A percentile compares a stretch with the other conserved stretches of the same genome.
Conservation (phyloP, 2,113 vertebrate genomes). For the Elaphurus davidianus region DNA sequence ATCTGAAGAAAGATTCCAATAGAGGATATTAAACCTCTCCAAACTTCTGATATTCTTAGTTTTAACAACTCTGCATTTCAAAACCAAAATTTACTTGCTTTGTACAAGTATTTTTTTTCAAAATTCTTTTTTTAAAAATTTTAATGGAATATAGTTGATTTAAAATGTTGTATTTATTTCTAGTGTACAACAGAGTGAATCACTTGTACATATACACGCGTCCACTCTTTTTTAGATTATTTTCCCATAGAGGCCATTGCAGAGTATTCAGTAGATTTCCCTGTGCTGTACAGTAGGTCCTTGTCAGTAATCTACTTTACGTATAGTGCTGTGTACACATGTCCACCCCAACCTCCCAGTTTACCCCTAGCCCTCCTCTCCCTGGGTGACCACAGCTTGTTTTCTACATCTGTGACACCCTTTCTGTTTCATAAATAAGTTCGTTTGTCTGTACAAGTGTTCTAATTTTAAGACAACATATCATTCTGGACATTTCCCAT, state of each 20-base stretch:
- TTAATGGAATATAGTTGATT: neutral
- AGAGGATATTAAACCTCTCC: neutral
- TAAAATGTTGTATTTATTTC: neutral
- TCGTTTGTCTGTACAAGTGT: neutral
- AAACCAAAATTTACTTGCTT: neutral
- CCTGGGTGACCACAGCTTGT: neutral
- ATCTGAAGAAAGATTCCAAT: neutral
- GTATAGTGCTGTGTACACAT: neutral
- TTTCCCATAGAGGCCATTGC: neutral
- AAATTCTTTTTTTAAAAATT: neutral
- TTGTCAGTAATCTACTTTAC: neutral
- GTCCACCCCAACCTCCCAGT: neutral
- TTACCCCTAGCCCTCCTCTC: neutral
- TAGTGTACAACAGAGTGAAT: neutral
- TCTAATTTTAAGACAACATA: neutral
- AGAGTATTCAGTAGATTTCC: neutral
- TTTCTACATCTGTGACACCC: neutral
- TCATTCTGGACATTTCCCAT: neutral
- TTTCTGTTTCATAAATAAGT: neutral
- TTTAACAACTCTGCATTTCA: constrained; percentile 23
- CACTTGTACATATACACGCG: accelerated
- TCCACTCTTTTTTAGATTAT: neutral
- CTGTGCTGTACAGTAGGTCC: accelerated
- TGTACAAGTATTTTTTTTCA: neutral
- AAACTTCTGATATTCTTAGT: neutral